A percentile compares a stretch with the other conserved stretches of the same genome.
phyloP scores from a whole-genome alignment of 2,113 vertebrate species.

The Petromus typicus region DNA sequence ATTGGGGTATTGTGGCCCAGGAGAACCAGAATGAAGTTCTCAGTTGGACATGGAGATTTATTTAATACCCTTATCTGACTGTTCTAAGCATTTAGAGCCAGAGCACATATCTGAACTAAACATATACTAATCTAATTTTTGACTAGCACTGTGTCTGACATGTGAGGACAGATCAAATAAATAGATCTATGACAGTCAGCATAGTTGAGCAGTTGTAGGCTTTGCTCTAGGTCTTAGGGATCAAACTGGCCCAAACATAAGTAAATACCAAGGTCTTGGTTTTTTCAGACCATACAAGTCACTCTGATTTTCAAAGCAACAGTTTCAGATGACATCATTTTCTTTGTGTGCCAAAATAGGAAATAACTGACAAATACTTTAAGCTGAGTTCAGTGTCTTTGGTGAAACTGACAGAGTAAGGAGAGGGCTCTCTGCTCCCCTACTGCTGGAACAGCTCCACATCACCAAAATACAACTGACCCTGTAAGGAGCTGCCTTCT shows the following conservation, averaged over 20 bases:
- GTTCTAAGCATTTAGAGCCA: background rate
- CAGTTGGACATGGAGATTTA: background rate
- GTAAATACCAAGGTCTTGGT: background rate
- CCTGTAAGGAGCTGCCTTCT: background rate
- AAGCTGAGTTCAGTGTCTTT: background rate
- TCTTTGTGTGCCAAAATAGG: background rate
- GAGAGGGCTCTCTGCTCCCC: background rate
- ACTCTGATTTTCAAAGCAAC: conserved; percentile 21
- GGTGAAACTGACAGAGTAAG: background rate
- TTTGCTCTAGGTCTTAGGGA: background rate
- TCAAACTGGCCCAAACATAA: background rate
- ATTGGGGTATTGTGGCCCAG: background rate
- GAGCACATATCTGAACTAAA: background rate
- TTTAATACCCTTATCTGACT: background rate
- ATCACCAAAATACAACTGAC: background rate
- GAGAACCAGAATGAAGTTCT: background rate
- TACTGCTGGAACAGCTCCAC: too few relatives aligned
- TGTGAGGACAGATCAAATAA: background rate
- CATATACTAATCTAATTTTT: background rate
- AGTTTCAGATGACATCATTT: background rate
- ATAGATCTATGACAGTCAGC: background rate
- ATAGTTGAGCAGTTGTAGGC: background rate
- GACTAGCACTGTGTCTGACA: too few relatives aligned
- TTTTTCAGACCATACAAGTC: background rate
- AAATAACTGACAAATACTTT: background rate